These are phyloP conservation scores for Blastobasis adustella DNA, from an alignment of 2,888 invertebrate genomes.

Conservation along the genomic window DNA sequence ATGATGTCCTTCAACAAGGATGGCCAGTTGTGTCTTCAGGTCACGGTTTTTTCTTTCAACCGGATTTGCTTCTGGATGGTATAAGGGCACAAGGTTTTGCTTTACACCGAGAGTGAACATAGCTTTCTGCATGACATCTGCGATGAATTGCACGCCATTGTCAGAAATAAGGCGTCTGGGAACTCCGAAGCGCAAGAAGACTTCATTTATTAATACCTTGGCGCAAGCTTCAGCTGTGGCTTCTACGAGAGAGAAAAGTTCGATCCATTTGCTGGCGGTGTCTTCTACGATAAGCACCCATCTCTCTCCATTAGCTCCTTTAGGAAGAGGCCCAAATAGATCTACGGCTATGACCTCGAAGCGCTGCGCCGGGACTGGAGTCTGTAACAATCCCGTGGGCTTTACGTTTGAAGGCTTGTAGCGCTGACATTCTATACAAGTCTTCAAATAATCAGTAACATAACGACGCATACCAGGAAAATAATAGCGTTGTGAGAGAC, in stretches of 20 bases:
- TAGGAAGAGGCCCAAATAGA: slow-evolving; percentile 21
- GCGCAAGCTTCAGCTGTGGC: slow-evolving; percentile 17
- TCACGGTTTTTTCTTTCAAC: slow-evolving; percentile 29
- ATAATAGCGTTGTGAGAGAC: background rate
- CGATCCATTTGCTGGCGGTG: slow-evolving; percentile 20
- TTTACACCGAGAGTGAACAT: slow-evolving; percentile 7
- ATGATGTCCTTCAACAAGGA: slow-evolving; percentile 18
- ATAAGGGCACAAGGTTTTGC: slow-evolving; percentile 19
- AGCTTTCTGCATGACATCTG: slow-evolving; percentile 1
- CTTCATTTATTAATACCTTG: background rate
- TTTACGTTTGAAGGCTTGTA: slow-evolving; percentile 14
- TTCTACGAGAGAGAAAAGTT: slow-evolving; percentile 17
- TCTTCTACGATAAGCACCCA: slow-evolving; percentile 24
- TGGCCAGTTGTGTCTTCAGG: slow-evolving; percentile 20
- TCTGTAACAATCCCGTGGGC: slow-evolving; percentile 1
- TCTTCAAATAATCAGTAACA: slow-evolving; percentile 11
- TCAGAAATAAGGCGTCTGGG: slow-evolving; percentile 11
- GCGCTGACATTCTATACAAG: slow-evolving; percentile 11
- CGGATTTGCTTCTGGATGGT: slow-evolving; percentile 31
- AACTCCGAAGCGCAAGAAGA: slow-evolving; percentile 15
- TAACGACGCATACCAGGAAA: slow-evolving; percentile 12
- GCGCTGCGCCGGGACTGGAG: background rate
- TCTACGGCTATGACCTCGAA: background rate
- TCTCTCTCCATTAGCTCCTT: slow-evolving; percentile 12
- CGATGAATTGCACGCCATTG: slow-evolving; percentile 15